Evolutionary conservation across 2,888 invertebrate species (phyloP).

Genomic region (Stenodera caucasica): DNA sequence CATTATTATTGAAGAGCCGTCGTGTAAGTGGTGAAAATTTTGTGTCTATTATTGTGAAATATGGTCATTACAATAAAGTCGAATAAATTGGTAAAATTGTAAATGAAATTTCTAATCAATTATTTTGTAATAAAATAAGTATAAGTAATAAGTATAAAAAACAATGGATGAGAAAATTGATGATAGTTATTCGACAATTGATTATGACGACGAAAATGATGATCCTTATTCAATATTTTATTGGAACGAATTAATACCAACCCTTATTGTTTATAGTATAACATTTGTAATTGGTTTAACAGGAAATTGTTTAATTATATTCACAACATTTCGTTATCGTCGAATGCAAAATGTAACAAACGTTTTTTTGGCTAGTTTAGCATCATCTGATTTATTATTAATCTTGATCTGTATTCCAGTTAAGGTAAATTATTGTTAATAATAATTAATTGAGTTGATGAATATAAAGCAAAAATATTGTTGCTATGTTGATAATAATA

Average conservation of each 20-base stretch:
- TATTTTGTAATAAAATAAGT: slow-evolving; percentile 10
- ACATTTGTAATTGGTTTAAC: slow-evolving; percentile 64
- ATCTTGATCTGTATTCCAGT: slow-evolving; percentile 72
- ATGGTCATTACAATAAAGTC: neutral
- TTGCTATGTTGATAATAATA: slow-evolving; percentile 8
- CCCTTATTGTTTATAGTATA: slow-evolving; percentile 61
- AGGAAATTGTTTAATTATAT: slow-evolving; percentile 62
- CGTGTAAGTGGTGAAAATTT: too few relatives aligned
- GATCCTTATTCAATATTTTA: slow-evolving; percentile 57
- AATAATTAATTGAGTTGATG: neutral
- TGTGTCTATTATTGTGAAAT: too few relatives aligned
- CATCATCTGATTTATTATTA: slow-evolving; percentile 69
- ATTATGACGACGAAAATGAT: slow-evolving; percentile 57
- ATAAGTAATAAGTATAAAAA: neutral
- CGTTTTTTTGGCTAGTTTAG: slow-evolving; percentile 68
- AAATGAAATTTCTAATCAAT: neutral
- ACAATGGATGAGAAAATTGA: slow-evolving; percentile 23
- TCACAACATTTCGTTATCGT: slow-evolving; percentile 60
- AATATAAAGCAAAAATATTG: neutral
- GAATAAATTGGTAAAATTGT: slow-evolving; percentile 6
- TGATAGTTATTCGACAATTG: slow-evolving; percentile 32
- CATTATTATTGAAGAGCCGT: too few relatives aligned
- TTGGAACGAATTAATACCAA: slow-evolving; percentile 62
- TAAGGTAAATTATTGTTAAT: slow-evolving; percentile 58
- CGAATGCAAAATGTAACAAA: slow-evolving; percentile 67